Percentiles rank a stretch among this genome's conserved stretches.
These are phyloP conservation scores for Setophaga kirtlandii DNA, from an alignment of 2,113 vertebrate genomes.

Conservation along the genomic window DNA sequence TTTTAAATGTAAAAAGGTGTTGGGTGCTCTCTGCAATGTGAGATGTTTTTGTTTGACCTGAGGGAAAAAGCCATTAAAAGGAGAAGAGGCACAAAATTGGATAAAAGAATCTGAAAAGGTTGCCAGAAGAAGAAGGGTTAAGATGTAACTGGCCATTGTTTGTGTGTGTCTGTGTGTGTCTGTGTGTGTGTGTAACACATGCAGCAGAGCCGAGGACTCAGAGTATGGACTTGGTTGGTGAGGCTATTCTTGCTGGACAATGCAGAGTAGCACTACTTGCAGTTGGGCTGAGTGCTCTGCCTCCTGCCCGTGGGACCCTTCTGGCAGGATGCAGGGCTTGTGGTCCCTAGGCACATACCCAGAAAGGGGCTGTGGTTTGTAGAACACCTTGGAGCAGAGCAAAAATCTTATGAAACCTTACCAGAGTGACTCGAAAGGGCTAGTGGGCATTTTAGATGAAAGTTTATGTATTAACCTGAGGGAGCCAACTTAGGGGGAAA, in stretches of 20 bases:
- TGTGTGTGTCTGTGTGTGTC: too few relatives aligned
- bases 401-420: background rate
- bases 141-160: background rate
- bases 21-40: background rate
- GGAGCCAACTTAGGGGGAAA: background rate
- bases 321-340: background rate
- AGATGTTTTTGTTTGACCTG: background rate
- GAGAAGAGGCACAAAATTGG: background rate
- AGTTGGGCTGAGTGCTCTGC: background rate
- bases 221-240: rapidly evolving
- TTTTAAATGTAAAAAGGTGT: background rate
- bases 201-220: rapidly evolving
- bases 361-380: background rate
- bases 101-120: rapidly evolving
- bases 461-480: rapidly evolving
- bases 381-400: background rate
- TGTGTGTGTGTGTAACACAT: rapidly evolving
- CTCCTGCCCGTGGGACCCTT: background rate
- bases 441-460: background rate
- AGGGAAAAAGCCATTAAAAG: background rate
- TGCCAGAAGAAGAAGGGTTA: background rate
- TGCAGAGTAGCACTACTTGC: rapidly evolving
- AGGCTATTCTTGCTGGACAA: background rate
- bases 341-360: background rate
- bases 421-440: background rate